A percentile compares a stretch with the other conserved stretches of the same genome.
phyloP scores from a whole-genome alignment of 2,113 vertebrate genomes.

The Echinops telfairi region DNA sequence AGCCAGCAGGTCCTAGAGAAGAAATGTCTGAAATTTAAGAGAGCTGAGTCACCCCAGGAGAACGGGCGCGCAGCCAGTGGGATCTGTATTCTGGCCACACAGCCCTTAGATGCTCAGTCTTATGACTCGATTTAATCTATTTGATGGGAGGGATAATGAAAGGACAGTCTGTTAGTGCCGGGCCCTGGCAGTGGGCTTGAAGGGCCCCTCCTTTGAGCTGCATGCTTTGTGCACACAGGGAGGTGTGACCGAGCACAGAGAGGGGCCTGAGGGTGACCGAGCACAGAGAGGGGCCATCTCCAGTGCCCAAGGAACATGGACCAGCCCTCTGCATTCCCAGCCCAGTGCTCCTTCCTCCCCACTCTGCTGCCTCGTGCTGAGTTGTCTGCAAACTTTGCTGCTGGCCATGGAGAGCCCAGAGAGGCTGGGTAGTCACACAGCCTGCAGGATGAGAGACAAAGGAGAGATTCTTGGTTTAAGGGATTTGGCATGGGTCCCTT shows the following conservation, averaged over 20 bases:
- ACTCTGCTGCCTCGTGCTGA: neutral
- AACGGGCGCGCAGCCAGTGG: neutral
- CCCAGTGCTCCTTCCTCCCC: neutral
- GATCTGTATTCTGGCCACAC: neutral
- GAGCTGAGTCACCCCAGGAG: neutral
- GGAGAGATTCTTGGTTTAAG: neutral
- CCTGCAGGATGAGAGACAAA: neutral
- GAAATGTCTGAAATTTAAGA: neutral
- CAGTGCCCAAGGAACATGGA: accelerated
- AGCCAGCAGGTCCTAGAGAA: neutral
- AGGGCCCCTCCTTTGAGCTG: neutral
- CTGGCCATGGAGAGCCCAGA: neutral
- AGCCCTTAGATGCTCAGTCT: neutral
- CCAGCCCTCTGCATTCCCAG: no score
- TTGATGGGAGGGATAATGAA: neutral
- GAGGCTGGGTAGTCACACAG: neutral
- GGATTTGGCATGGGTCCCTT: neutral
- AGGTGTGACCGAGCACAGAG: accelerated
- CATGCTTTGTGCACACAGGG: neutral
- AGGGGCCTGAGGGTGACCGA: accelerated
- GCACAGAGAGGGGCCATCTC: neutral
- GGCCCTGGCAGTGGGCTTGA: neutral
- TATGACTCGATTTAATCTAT: constrained; percentile 3
- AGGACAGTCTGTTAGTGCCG: neutral
- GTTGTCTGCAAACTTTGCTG: neutral